Percentiles rank a stretch among this genome's conserved stretches.
phyloP scores from a whole-genome alignment of 2,797 vertebrate species.

The Oophaga sylvatica region DNA sequence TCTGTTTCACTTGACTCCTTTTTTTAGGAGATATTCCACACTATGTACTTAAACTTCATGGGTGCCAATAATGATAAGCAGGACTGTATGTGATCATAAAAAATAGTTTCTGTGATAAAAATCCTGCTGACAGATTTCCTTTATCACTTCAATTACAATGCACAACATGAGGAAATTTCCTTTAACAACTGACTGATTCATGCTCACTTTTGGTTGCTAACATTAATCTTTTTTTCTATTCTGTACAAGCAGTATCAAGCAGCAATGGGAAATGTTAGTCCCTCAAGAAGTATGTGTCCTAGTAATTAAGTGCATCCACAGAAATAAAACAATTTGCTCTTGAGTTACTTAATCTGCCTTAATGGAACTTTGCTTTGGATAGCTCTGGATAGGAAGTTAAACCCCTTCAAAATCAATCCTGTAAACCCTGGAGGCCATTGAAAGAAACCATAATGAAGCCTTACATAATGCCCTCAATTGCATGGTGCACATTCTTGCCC shows the following conservation, averaged over 20 bases:
- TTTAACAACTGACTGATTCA: background rate
- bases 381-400: slow-evolving; percentile 33
- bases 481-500: slow-evolving; percentile 25
- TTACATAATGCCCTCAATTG: slow-evolving; percentile 13
- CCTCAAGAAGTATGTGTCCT: slow-evolving; percentile 31
- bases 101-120: too few species aligned
- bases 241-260: background rate
- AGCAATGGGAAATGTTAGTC: slow-evolving; percentile 28
- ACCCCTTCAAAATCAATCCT: slow-evolving; percentile 47
- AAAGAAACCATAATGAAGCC: slow-evolving; percentile 45
- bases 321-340: slow-evolving; percentile 56
- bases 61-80: too few species aligned
- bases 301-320: slow-evolving; percentile 47
- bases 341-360: slow-evolving; percentile 51
- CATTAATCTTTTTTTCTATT: slow-evolving; percentile 4
- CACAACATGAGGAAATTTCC: background rate
- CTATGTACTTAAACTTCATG: too few species aligned
- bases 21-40: too few species aligned
- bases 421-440: slow-evolving; percentile 26
- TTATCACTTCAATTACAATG: background rate
- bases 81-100: too few species aligned
- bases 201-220: background rate
- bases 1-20: too few species aligned
- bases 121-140: too few species aligned
- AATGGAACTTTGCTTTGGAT: slow-evolving; percentile 45